A percentile compares a stretch with the other conserved stretches of the same genome.
Evolutionary conservation across 2,888 invertebrate species (phyloP).

Genomic region (Cactoblastis cactorum): DNA sequence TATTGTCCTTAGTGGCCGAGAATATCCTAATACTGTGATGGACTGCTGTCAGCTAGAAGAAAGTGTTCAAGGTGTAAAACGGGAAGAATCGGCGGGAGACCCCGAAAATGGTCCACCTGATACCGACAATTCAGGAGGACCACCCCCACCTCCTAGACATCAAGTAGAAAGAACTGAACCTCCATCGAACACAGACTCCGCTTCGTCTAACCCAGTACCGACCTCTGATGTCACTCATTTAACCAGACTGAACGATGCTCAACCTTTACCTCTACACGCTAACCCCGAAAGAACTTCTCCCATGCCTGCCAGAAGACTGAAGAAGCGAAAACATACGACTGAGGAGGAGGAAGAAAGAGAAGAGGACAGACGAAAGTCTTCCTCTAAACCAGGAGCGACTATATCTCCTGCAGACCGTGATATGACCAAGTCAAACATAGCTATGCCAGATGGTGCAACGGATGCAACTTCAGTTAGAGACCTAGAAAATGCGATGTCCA

Average conservation of each 20-base stretch:
- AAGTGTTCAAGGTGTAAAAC: conserved; percentile 87
- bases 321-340: conserved; percentile 69
- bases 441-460: conserved; percentile 59
- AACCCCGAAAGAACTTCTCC: conserved; percentile 73
- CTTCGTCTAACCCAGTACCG: conserved; percentile 63
- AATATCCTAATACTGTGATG: conserved; percentile 94
- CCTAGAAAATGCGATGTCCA: conserved; percentile 97
- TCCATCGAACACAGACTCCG: conserved; percentile 57
- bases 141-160: conserved; percentile 58
- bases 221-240: conserved; percentile 67
- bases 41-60: conserved; percentile 96
- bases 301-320: conserved; percentile 82
- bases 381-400: conserved; percentile 63
- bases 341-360: conserved; percentile 69
- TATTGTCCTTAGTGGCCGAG: conserved; percentile 84
- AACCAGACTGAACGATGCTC: conserved; percentile 63
- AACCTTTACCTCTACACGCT: conserved; percentile 64
- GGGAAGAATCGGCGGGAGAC: conserved; percentile 90
- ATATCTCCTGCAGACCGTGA: conserved; percentile 69
- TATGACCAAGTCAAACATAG: conserved; percentile 56
- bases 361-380: conserved; percentile 65
- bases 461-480: conserved; percentile 89
- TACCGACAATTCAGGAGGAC: conserved; percentile 81
- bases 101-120: conserved; percentile 94
- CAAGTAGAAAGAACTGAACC: conserved; percentile 63